Evolutionary conservation across 2,888 invertebrate genomes (phyloP), one percentile per base, ranked within the genome.

Genomic region (Zaprionus obscuricornis): DNA sequence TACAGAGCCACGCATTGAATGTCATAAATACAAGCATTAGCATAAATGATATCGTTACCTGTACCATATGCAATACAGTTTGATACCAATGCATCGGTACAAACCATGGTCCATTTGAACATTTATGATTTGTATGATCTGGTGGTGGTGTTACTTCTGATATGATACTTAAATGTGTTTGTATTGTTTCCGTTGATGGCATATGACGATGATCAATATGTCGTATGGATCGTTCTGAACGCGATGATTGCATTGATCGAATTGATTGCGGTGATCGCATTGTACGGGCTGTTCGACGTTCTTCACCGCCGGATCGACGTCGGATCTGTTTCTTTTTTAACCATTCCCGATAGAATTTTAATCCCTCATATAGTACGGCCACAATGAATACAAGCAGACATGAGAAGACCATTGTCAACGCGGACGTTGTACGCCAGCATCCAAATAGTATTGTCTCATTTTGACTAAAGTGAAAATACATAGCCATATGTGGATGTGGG

Each of bases 11-110:
- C 14, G 94, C 94, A 89, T 98, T 98, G 92, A 96, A 98, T 1
- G 97, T 97, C 98, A 98, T 98, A 90, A 98, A 97, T 72, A 97
- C 95, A 89, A 98, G 91, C 98, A 98, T 98, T 40, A 98, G 92
- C 90, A 97, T 94, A 90, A 98, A 97, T 71, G 97, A 96, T 62
- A 98, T 92, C 45, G 96, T 92, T 79, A 97, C 95, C 91, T 97
- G 97, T 13, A 97, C 81, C 70, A 97, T 94, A 88, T 98, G 97
- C 4, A 98, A 92, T 14, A 94, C 89, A 10, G 97, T 97, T 91
- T 98, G 97, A 90, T 94, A 93, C 47, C 93, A 92, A 89, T 98
- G 97, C 55, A 57, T 42, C 8, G 26, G 18, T 0, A 34, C 16
- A 0, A 58, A 24, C 47, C 56, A 82, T 8, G 56, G 43, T n/a